Evolutionary conservation across 2,797 vertebrate species (phyloP).

Genomic region (Chelmon rostratus): DNA sequence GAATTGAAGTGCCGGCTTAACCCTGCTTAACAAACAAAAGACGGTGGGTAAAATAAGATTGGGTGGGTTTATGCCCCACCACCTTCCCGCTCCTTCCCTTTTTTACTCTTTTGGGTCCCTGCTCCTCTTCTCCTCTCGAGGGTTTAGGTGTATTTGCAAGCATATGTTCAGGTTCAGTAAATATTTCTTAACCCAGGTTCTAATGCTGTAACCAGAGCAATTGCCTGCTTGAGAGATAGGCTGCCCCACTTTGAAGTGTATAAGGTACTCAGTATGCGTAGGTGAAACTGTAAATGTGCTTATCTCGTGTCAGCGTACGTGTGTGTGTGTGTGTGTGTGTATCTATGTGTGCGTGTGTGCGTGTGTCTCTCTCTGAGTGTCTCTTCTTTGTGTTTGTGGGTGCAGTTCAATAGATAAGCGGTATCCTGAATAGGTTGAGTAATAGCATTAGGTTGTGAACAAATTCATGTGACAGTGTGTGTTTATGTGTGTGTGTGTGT

Average conservation of each 20-base stretch:
- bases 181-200: constrained; percentile 72
- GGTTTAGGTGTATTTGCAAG: constrained; percentile 65
- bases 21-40: constrained; percentile 39
- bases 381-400: constrained; percentile 62
- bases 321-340: constrained; percentile 38
- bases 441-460: constrained; percentile 63
- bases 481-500: constrained; percentile 2
- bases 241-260: constrained; percentile 75
- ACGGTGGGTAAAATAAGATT: constrained; percentile 42
- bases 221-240: constrained; percentile 64
- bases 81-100: constrained; percentile 11
- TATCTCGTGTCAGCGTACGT: constrained; percentile 67
- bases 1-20: constrained; percentile 41
- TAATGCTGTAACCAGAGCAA: constrained; percentile 66
- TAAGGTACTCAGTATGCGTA: constrained; percentile 69
- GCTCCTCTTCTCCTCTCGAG: constrained; percentile 25
- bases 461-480: constrained; percentile 47
- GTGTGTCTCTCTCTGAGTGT: constrained; percentile 12
- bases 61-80: constrained; percentile 36
- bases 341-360: constrained; percentile 17
- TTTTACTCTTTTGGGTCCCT: constrained; percentile 31
- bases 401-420: constrained; percentile 71
- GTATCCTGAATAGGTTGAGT: constrained; percentile 68
- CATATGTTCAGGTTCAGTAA: constrained; percentile 70
- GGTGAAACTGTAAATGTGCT: constrained; percentile 77